Evolutionary conservation across 2,113 vertebrate species (phyloP), one percentile per base, ranked within the genome.

Genomic region (Lycaon pictus): DNA sequence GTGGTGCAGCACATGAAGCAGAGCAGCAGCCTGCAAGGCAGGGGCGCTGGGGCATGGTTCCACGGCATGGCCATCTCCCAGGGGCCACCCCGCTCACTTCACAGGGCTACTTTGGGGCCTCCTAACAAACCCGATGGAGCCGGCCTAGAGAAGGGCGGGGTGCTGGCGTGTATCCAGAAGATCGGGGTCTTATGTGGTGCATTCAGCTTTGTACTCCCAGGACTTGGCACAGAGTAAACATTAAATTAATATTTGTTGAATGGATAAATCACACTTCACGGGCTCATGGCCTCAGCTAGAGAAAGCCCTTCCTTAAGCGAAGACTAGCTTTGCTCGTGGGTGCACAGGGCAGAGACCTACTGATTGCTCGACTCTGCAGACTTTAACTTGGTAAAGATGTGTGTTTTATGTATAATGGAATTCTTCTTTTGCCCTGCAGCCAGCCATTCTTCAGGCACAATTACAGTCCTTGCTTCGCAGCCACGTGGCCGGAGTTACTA

Each of bases 1-100:
- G 99, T 99, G 0, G 99, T 99, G 88, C 99, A 99, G 98, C 99
- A 99, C 99, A 99, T 99, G 98, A 99, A 99, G 88, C 99, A 99
- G 11, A 99, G 99, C 86, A 99, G 99, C 96, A 99, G 94, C 99
- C 99, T 99, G 97, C 11, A 86, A 6, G 4, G 74, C 20, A 71
- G 93, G n/a, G 72, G 1, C 58, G 4, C 37, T 6, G 2, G 83
- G 58, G 84, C 7, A 0, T 22, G 8, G 65, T 1, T n/a, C 0
- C 13, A 11, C 55, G 2, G 63, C 3, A 10, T 0, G 29, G 29
- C 58, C 10, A 2, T 10, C 37, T 48, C 53, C 55, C 20, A 0
- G 3, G 48, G 3, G 1, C 27, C 25, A 1, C 13, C 5, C 11
- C 0, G 7, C 4, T 27, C 13, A 32, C 12, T 51, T 27, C 7